These are phyloP conservation scores for Pterocles orientalis DNA, from an alignment of 2,113 vertebrate species.

Conservation along the genomic window DNA sequence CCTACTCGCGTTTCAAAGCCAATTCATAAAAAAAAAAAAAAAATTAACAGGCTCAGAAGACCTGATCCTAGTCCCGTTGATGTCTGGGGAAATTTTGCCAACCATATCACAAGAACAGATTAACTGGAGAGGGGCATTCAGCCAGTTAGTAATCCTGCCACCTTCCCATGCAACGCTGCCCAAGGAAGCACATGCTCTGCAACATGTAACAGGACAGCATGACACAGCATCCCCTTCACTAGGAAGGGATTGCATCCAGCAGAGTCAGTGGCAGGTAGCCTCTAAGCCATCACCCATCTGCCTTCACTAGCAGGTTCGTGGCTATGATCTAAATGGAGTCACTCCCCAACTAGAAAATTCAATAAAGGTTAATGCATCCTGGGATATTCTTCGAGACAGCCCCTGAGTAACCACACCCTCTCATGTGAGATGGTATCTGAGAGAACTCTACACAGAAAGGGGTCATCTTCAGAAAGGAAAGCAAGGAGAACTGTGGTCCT, in stretches of 20 bases:
- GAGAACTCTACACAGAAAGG: not conserved
- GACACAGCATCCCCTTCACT: not conserved
- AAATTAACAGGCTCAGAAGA: not conserved
- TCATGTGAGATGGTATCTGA: not conserved
- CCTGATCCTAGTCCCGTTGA: not conserved
- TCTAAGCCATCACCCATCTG: not conserved
- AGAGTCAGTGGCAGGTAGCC: not conserved
- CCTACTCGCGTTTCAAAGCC: not conserved
- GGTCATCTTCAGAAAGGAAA: not conserved
- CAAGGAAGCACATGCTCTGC: not conserved
- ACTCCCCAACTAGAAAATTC: not conserved
- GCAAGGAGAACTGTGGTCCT: not conserved
- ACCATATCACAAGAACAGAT: not conserved
- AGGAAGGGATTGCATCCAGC: not conserved
- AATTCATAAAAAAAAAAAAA: not conserved
- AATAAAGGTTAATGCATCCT: not conserved
- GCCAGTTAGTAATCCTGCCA: not conserved
- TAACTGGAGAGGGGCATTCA: not conserved
- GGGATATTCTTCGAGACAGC: not conserved
- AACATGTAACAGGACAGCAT: fast-evolving
- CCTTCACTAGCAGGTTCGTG: not conserved
- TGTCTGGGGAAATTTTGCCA: not conserved
- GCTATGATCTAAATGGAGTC: not conserved
- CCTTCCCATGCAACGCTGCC: not conserved
- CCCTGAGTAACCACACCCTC: not conserved